phyloP scores from a whole-genome alignment of 2,113 vertebrate genomes.

The Gobiocypris rarus region DNA sequence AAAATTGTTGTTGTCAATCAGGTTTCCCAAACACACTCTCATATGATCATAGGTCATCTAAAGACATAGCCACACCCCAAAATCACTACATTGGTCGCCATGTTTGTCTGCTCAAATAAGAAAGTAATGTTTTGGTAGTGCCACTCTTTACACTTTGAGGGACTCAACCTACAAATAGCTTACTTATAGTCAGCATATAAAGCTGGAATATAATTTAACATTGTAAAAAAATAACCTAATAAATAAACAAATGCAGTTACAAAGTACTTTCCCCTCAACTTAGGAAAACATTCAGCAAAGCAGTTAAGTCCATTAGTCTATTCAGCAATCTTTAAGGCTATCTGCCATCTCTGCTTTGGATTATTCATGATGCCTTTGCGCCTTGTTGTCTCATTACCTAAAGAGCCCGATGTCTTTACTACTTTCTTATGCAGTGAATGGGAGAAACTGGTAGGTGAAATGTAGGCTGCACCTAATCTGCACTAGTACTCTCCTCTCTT shows the following conservation, averaged over 20 bases:
- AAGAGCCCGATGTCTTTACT: conserved; percentile 32
- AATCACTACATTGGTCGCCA: neutral
- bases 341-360: conserved; percentile 45
- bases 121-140: neutral
- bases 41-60: neutral
- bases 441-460: conserved; percentile 58
- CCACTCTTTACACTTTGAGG: neutral
- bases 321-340: conserved; percentile 30
- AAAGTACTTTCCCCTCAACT: neutral
- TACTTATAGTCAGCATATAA: neutral
- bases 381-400: conserved; percentile 36
- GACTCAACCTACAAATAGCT: neutral
- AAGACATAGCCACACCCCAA: neutral
- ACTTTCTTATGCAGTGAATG: neutral
- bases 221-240: neutral
- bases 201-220: neutral
- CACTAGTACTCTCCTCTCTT: conserved; percentile 54
- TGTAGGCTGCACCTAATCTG: conserved; percentile 57
- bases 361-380: conserved; percentile 42
- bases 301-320: conserved; percentile 41
- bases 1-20: neutral
- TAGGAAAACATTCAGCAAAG: conserved; percentile 26
- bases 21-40: neutral
- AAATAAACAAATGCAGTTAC: neutral
- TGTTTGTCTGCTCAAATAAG: neutral